Evolutionary conservation across 2,888 invertebrate genomes (phyloP).

Genomic region (Volucella bombylans): DNA sequence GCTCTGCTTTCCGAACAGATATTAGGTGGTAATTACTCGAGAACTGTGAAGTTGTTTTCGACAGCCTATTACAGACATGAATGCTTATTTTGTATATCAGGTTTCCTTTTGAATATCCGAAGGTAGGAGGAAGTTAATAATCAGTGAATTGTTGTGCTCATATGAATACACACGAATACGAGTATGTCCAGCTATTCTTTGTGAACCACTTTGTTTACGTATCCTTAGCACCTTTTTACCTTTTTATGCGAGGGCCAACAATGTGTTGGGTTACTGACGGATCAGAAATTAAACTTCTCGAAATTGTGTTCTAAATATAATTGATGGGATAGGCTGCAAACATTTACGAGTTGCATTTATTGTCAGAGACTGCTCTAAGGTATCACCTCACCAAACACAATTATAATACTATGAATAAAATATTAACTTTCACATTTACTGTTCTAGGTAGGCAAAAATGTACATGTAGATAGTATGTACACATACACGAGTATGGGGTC

Average conservation of each 20-base stretch:
- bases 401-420: too few species aligned
- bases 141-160: constrained; percentile 27
- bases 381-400: too few species aligned
- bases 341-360: too few species aligned
- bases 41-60: constrained; percentile 30
- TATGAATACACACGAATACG: constrained; percentile 19
- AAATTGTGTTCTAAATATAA: too few species aligned
- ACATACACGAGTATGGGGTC: too few species aligned
- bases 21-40: constrained; percentile 72
- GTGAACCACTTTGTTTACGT: constrained; percentile 53
- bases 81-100: constrained; percentile 44
- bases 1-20: constrained; percentile 45
- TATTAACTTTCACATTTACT: too few species aligned
- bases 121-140: constrained; percentile 68
- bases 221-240: constrained; percentile 43
- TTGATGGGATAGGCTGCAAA: too few species aligned
- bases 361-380: too few species aligned
- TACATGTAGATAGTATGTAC: too few species aligned
- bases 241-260: background rate
- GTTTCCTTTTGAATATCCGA: constrained; percentile 44
- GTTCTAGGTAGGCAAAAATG: too few species aligned
- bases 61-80: constrained; percentile 54
- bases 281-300: too few species aligned
- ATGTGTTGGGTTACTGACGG: too few species aligned
- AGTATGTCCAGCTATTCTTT: background rate